These are phyloP conservation scores for Aphelinus certus DNA, from an alignment of 1,140 invertebrate genomes.

Conservation along the genomic window DNA sequence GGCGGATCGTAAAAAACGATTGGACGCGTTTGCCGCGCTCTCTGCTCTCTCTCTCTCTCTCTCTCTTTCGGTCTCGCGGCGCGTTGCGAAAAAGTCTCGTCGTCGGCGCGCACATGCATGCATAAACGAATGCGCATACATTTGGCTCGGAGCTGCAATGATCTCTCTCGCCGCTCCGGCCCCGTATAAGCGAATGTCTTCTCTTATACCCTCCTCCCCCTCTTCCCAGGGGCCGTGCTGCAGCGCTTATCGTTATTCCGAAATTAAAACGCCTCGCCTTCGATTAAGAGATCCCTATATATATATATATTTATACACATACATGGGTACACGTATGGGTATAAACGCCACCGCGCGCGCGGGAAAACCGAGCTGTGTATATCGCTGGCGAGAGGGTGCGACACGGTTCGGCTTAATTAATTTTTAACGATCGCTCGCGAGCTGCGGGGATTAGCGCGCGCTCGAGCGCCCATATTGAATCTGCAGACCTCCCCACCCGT, in stretches of 20 bases:
- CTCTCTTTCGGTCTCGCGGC: not conserved
- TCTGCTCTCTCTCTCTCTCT: too few species aligned
- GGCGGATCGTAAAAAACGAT: conserved; percentile 28
- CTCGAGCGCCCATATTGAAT: too few species aligned
- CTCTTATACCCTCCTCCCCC: not conserved
- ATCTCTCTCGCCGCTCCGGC: conserved; percentile 6
- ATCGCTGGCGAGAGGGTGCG: too few species aligned
- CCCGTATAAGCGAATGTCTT: not conserved
- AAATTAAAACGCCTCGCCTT: conserved; percentile 11
- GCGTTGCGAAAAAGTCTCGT: conserved; percentile 7
- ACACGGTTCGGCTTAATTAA: too few species aligned
- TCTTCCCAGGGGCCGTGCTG: not conserved
- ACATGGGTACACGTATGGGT: too few species aligned
- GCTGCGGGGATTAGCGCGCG: too few species aligned
- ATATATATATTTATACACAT: too few species aligned
- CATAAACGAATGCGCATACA: conserved; percentile 27
- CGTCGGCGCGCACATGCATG: conserved; percentile 7
- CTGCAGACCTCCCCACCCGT: too few species aligned
- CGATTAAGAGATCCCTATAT: too few species aligned
- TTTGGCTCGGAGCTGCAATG: conserved; percentile 13
- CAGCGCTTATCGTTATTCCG: conserved; percentile 15
- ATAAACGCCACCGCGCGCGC: too few species aligned
- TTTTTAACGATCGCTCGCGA: too few species aligned
- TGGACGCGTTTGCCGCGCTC: conserved; percentile 13
- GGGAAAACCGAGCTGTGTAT: too few species aligned